Evolutionary conservation across 2,888 invertebrate genomes (phyloP), one percentile per base, ranked within the genome.

Genomic region (Fragum sueziense): DNA sequence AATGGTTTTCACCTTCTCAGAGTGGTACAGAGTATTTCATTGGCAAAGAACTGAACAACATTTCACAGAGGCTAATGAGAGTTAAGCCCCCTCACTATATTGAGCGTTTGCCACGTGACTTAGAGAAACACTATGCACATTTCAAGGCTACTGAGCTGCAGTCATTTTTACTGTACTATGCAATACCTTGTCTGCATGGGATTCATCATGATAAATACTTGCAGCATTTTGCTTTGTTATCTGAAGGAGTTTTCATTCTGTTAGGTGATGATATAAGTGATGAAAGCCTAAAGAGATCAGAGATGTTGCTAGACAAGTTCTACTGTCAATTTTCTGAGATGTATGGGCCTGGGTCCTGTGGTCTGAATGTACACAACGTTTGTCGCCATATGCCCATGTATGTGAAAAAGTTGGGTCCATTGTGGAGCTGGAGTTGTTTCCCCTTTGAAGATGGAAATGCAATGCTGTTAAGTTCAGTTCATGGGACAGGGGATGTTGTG

Each of bases 391-490:
- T 80, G 61, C 57, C 62, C 2, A 11, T 17, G 20, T 82, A 69
- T 76, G 80, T 82, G 2, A 71, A 51, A 52, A 65, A 71, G 17
- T 51, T 70, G 17, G 80, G 80, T 1, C 85, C 80, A 61, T 14
- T 85, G 2, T 85, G 79, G 81, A 34, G 67, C n/a, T 84, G 79
- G 77, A 78, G 77, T 29, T 84, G 84, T 62, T 84, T 82, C 65
- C 51, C 77, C 4, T 84, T 84, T 78, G 79, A 84, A 68, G 79
- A 80, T 34, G 33, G n/a, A 1, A 78, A 78, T 59, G 20, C 74
- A 25, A 65, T n/a, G 27, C 34, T 78, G 2, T 65, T 78, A 20
- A 25, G 57, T 17, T 74, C 74, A 29, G 74, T 74, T 17, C 78
- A 74, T 74, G 78, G 78, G 11, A 78, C 78, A 27, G 78, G 74